Percentiles rank a stretch among this genome's conserved stretches.
Conservation (phyloP, 1,140 invertebrate genomes). For the Chlorops oryzae region DNA sequence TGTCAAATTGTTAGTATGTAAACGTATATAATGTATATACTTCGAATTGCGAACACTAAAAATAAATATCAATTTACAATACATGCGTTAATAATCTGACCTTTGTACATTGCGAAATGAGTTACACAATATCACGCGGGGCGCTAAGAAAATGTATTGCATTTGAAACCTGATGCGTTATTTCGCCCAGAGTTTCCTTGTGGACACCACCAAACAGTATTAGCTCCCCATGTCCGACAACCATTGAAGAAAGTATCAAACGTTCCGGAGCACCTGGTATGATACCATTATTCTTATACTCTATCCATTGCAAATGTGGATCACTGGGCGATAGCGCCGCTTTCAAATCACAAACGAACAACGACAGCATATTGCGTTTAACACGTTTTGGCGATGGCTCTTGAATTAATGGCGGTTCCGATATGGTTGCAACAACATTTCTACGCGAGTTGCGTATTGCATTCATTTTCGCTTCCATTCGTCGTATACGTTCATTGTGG, state of each 20-base stretch:
- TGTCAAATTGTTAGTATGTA: no score
- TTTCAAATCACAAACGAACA: conserved; percentile 84
- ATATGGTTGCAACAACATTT: conserved; percentile 24
- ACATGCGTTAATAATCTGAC: no score
- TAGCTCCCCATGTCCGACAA: conserved; percentile 82
- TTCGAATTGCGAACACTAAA: no score
- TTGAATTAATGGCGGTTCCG: conserved; percentile 23
- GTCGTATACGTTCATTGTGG: conserved; percentile 42
- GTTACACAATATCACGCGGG: conserved; percentile 65
- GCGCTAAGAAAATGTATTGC: conserved; percentile 72
- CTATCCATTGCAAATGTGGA: conserved; percentile 69
- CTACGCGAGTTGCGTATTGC: conserved; percentile 40
- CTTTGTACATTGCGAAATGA: no score
- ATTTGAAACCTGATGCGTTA: conserved; percentile 66
- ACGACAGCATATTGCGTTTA: conserved; percentile 61
- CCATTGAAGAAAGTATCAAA: conserved; percentile 81
- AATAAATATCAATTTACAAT: no score
- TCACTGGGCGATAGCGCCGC: conserved; percentile 58
- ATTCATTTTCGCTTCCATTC: conserved; percentile 47
- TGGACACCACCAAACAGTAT: conserved; percentile 92
- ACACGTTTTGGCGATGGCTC: conserved; percentile 48
- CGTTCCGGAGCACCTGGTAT: conserved; percentile 71
- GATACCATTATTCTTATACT: conserved; percentile 57
- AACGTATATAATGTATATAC: no score
- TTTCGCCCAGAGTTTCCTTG: conserved; percentile 59